A percentile compares a stretch with the other conserved stretches of the same genome.
Evolutionary conservation across 2,113 vertebrate species (phyloP).

Genomic region (Noctilio leporinus): DNA sequence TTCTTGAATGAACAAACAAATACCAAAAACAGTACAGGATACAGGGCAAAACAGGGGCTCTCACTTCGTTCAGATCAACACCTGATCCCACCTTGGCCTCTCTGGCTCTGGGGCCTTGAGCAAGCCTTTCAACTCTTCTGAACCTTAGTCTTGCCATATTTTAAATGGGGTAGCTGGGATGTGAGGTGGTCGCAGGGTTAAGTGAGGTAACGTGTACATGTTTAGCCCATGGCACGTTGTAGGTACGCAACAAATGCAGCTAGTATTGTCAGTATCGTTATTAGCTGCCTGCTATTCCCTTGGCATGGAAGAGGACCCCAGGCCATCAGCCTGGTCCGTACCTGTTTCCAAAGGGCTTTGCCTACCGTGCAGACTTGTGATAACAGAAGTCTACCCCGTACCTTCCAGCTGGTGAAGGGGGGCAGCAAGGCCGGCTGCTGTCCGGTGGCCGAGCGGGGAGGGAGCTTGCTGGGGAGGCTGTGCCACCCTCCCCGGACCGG

Average conservation of each 20-base stretch:
- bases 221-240: not conserved
- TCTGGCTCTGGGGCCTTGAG: not conserved
- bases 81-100: not conserved
- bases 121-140: not conserved
- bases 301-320: not conserved
- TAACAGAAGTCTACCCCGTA: fast-evolving
- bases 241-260: not conserved
- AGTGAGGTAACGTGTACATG: not conserved
- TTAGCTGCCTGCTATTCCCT: not conserved
- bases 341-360: not conserved
- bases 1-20: not conserved
- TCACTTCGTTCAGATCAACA: not conserved
- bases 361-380: not conserved
- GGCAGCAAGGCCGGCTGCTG: not conserved
- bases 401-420: not conserved
- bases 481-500: not conserved
- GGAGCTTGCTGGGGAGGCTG: not conserved
- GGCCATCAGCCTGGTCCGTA: not conserved
- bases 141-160: not conserved
- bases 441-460: not conserved
- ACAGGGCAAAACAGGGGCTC: not conserved
- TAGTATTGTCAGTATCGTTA: fast-evolving
- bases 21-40: not conserved
- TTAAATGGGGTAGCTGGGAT: not conserved
- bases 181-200: not conserved